These are phyloP conservation scores for Sminthurides aquaticus DNA, from an alignment of 2,888 invertebrate species.

Conservation along the genomic window DNA sequence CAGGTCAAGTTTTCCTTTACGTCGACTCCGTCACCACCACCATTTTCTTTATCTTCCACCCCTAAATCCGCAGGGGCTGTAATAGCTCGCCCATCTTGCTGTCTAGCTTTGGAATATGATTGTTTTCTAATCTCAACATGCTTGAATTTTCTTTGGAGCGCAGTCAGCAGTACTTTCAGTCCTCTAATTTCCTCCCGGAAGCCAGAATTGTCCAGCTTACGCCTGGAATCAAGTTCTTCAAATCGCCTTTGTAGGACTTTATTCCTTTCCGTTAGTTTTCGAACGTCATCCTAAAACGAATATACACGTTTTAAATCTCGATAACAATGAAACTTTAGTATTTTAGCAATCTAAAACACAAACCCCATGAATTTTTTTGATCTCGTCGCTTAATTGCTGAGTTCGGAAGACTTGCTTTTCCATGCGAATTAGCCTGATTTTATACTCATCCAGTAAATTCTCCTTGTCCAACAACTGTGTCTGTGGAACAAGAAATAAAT, in stretches of 20 bases:
- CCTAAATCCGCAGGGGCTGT: constrained; percentile 16
- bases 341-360: not conserved
- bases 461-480: constrained; percentile 29
- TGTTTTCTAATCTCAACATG: constrained; percentile 6
- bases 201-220: constrained; percentile 34
- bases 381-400: constrained; percentile 18
- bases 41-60: not conserved
- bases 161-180: constrained; percentile 21
- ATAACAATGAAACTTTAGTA: too few species aligned
- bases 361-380: constrained; percentile 17
- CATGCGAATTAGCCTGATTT: constrained; percentile 26
- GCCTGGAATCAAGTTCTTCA: constrained; percentile 28
- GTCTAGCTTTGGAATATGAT: not conserved
- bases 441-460: constrained; percentile 28
- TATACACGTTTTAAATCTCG: not conserved
- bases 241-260: constrained; percentile 30
- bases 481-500: too few species aligned
- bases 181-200: constrained; percentile 31
- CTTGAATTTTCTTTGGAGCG: constrained; percentile 21
- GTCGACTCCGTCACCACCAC: not conserved
- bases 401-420: constrained; percentile 29
- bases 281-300: constrained; percentile 18
- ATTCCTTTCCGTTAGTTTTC: constrained; percentile 23
- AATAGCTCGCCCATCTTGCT: not conserved
- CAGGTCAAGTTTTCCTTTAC: constrained; percentile 14